These are phyloP conservation scores for Bujurquina vittata DNA, from an alignment of 2,113 vertebrate species.

Conservation along the genomic window DNA sequence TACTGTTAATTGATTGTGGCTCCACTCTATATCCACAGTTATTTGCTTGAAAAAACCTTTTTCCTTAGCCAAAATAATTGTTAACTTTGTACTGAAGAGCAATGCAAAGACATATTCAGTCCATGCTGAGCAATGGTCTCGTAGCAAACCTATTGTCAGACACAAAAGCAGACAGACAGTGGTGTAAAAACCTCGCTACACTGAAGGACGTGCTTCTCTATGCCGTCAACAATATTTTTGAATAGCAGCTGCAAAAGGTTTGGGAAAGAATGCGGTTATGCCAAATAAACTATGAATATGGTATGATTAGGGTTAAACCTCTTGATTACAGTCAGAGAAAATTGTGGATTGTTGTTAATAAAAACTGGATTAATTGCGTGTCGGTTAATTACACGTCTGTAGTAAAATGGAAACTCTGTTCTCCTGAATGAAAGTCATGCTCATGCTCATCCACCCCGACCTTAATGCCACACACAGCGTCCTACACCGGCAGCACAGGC, in stretches of 20 bases:
- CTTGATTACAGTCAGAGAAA: neutral
- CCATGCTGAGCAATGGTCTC: neutral
- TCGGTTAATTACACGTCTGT: neutral
- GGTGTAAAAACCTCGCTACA: neutral
- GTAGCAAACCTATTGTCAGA: neutral
- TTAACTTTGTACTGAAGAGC: neutral
- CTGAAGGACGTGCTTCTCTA: neutral
- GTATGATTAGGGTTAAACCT: neutral
- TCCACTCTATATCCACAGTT: neutral
- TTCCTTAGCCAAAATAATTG: neutral
- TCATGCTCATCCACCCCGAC: neutral
- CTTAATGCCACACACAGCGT: neutral
- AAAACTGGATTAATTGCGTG: neutral
- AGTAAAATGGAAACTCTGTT: neutral
- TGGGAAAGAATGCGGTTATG: neutral
- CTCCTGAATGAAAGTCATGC: neutral
- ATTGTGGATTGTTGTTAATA: constrained; percentile 13
- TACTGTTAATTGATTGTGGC: constrained; percentile 7
- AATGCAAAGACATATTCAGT: neutral
- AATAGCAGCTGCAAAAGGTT: neutral
- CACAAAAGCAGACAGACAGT: neutral
- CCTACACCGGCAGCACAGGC: neutral
- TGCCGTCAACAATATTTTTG: neutral
- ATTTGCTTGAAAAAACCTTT: neutral
- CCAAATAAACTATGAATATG: neutral